Conservation (phyloP, 2,888 invertebrate genomes). For the Cephus pulcher region DNA sequence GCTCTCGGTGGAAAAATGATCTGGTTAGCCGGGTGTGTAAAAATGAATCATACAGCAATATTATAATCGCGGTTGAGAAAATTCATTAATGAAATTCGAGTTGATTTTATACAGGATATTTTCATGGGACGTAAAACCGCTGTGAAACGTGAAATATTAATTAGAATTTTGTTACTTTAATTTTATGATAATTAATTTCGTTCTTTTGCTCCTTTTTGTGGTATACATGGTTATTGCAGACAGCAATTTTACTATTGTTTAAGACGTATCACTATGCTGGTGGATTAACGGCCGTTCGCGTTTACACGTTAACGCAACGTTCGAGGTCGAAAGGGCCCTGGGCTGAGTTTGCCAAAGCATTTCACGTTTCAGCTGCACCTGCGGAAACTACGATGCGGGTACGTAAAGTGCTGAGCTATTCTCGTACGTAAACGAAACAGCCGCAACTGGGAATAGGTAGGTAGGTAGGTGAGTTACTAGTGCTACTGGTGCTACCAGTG, state of each 20-base stretch:
- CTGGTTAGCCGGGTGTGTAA: neutral
- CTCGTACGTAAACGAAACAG: conserved; percentile 19
- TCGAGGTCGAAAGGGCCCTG: neutral
- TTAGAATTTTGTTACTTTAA: neutral
- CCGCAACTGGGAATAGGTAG: neutral
- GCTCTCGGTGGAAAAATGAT: neutral
- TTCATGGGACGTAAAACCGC: neutral
- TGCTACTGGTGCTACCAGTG: neutral
- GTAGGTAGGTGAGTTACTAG: neutral
- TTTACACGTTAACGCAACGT: neutral
- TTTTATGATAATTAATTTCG: neutral
- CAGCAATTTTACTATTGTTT: neutral
- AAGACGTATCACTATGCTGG: neutral
- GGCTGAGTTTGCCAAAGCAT: neutral
- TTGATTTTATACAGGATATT: neutral
- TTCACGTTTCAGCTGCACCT: conserved; percentile 5
- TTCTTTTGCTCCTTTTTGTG: neutral
- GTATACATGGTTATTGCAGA: neutral
- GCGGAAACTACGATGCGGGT: conserved; percentile 6
- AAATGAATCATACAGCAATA: neutral
- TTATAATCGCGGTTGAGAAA: neutral
- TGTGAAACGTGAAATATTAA: neutral
- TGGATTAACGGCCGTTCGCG: neutral
- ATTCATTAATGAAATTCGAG: neutral
- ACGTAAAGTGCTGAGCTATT: conserved; percentile 15